Evolutionary conservation across 2,113 vertebrate genomes (phyloP), one percentile per base, ranked within the genome.

Genomic region (Steatornis caripensis): DNA sequence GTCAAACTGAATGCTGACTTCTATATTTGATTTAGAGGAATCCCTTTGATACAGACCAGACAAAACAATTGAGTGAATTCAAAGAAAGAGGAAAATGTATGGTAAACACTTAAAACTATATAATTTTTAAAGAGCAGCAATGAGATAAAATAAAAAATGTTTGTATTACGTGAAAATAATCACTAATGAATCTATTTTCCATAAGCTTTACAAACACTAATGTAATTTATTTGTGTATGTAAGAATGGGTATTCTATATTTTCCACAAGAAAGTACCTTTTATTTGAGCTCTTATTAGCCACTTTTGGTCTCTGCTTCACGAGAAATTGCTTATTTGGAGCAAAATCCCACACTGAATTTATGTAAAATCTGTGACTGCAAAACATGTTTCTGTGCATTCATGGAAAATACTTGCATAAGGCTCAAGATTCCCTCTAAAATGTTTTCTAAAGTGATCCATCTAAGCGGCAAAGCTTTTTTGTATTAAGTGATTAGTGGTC

Each of bases 1-100:
- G 46, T 94, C 93, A 96, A 68, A 80, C 7, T 90, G 81, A 91
- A 90, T 96, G 34, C 12, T 84, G 57, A 72, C 21, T 92, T 95
- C 41, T 84, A 20, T 45, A 87, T 84, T 80, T 91, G 86, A 90
- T 96, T 94, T 90, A 91, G 72, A 93, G 84, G 0, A 80, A 77
- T 84, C 87, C 8, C 4, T 87, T 92, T 92, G 71, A 90, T 94
- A 88, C 2, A 58, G 29, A 78, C 27, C 17, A 80, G 64, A 84
- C 46, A 75, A 80, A 46, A 77, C 27, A 88, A 82, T 22, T 43
- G 65, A 85, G 14, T 87, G 49, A 39, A 45, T 51, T 77, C 14
- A 75, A 66, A 88, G 43, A 70, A 79, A 81, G 57, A 30, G 3
- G 48, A 65, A 95, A 93, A 84, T 70, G 49, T 12, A 11, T 10